These are phyloP conservation scores for Rachycentron canadum DNA, from an alignment of 2,797 vertebrate genomes.

Conservation along the genomic window DNA sequence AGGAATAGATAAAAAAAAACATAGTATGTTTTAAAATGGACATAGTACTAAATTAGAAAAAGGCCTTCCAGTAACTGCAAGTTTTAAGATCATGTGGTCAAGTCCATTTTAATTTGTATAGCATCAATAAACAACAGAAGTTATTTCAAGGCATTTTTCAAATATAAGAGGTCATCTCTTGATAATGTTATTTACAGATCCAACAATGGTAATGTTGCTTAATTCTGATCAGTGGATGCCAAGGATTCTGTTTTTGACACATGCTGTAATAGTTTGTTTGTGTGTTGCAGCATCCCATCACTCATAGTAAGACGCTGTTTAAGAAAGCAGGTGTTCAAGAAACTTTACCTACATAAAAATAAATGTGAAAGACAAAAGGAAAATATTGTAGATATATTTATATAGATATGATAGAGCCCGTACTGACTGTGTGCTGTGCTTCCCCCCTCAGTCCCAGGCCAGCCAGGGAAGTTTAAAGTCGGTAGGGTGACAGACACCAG, in stretches of 20 bases:
- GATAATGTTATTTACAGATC: no score
- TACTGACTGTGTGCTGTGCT: slow-evolving; percentile 18
- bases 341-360: background rate
- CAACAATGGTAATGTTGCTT: background rate
- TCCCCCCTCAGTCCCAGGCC: slow-evolving; percentile 89
- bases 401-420: background rate
- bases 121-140: no score
- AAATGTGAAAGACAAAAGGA: background rate
- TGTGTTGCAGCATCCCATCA: background rate
- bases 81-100: no score
- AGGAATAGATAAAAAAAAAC: background rate
- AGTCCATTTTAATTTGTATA: no score
- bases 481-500: slow-evolving; percentile 94
- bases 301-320: background rate
- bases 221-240: background rate
- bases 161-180: no score
- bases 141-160: no score
- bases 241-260: background rate
- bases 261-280: background rate
- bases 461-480: slow-evolving; percentile 95
- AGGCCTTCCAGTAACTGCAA: no score
- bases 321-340: background rate
- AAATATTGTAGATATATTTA: background rate
- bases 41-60: background rate
- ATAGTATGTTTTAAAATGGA: background rate